Base-by-base conservation (phyloP, 2,888 invertebrate genomes). In the Tubulanus polymorphus region DNA sequence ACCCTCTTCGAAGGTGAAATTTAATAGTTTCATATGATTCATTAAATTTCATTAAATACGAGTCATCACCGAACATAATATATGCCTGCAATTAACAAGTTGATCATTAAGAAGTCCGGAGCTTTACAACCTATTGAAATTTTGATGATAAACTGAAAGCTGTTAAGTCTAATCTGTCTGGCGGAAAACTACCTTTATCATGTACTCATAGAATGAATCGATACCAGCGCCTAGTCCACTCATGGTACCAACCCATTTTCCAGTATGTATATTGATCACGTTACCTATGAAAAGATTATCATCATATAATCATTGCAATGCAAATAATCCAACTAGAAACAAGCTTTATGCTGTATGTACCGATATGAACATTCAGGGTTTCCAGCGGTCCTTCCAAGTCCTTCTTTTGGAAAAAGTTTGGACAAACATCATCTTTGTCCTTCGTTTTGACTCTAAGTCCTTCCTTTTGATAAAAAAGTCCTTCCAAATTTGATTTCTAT, bases 121-220 rank as follows among this genome's bases (percentile, higher is more conserved):
- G 27, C 48, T 8, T 10, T 23, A 27, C 6, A 8, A 8, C n/a
- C n/a, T 10, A 48, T 27, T 20, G 10, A 18, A n/a, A 18, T 12
- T 15, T 12, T 15, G 35, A n/a, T 8, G n/a, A n/a, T 20, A 45
- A n/a, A 3, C n/a, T 3, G 25, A 27, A n/a, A 20, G 3, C 15
- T n/a, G 18, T 18, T 8, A 45, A 45, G 18, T n/a, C 10, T n/a
- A 12, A 10, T n/a, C 8, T 12, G 10, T 45, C 20, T 45, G 15
- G n/a, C 8, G 46, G 20, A 10, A n/a, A 46, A 60, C 55, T 65
- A 79, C 80, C 73, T 85, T 85, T 51, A 86, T 75, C 62, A 86
- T 73, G 73, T 85, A 85, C 73, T 85, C 85, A 74, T 81, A 85
- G 70, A 82, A 85, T 1, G 85, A 85, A 69, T 85, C 85, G 29